A percentile compares a stretch with the other conserved stretches of the same genome.
Evolutionary conservation across 1,140 invertebrate genomes (phyloP).

Genomic region (Caenorhabditis remanei): DNA sequence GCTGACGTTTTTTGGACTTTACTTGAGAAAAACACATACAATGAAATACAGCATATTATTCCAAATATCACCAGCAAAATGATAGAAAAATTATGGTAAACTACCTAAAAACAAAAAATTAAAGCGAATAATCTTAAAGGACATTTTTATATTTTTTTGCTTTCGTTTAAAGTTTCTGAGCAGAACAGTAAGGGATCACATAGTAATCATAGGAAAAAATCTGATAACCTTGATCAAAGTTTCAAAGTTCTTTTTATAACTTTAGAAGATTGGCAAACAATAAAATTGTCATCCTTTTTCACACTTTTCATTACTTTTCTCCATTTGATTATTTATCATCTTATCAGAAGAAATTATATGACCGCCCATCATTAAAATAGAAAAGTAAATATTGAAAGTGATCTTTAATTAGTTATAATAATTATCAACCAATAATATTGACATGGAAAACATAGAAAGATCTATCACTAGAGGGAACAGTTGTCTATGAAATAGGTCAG

Average conservation of each 20-base stretch:
- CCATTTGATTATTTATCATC: conserved; percentile 6
- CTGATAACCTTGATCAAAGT: background rate
- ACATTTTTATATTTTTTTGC: background rate
- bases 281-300: background rate
- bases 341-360: background rate
- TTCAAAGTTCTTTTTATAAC: background rate
- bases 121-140: background rate
- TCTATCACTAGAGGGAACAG: too few relatives aligned
- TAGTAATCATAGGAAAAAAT: too few relatives aligned
- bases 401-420: background rate
- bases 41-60: too few relatives aligned
- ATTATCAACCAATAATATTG: background rate
- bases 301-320: background rate
- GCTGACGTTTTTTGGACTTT: too few relatives aligned
- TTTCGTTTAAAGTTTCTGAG: too few relatives aligned
- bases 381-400: background rate
- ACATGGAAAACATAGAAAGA: background rate
- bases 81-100: too few relatives aligned
- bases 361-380: background rate
- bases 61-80: too few relatives aligned
- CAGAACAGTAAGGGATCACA: too few relatives aligned
- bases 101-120: too few relatives aligned
- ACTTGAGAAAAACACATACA: too few relatives aligned
- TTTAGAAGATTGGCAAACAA: background rate
- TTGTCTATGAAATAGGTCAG: too few relatives aligned